Percentiles rank a stretch among this genome's conserved stretches.
Conservation (phyloP, 2,888 invertebrate genomes). For the Osmoderma eremita region DNA sequence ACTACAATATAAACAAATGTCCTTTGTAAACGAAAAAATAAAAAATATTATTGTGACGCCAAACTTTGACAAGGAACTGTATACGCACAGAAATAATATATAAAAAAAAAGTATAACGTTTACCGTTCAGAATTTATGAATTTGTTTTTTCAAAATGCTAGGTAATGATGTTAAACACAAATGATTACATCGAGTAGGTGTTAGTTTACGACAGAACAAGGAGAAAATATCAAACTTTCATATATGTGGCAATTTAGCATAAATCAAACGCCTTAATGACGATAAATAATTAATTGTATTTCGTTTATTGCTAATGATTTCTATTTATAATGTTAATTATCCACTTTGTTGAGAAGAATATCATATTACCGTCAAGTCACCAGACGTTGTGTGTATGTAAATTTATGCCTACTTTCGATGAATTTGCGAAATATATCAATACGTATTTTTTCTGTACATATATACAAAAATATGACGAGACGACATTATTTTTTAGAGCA, state of each 20-base stretch:
- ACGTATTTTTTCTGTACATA: neutral
- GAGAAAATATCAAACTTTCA: constrained; percentile 20
- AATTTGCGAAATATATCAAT: neutral
- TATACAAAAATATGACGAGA: constrained; percentile 9
- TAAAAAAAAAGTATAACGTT: neutral
- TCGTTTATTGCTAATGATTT: no score
- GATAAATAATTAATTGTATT: no score
- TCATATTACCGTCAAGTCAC: neutral
- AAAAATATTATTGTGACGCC: neutral
- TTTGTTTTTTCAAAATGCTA: constrained; percentile 10
- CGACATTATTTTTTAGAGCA: constrained; percentile 38
- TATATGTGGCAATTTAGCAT: neutral
- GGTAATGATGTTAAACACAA: constrained; percentile 11
- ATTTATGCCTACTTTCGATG: neutral
- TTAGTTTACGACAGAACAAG: constrained; percentile 7
- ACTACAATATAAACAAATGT: neutral
- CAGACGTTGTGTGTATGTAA: neutral
- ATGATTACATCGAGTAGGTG: constrained; percentile 23
- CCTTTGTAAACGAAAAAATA: neutral
- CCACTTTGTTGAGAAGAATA: no score
- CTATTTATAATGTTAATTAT: no score
- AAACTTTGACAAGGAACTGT: constrained; percentile 1
- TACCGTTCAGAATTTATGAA: constrained; percentile 13
- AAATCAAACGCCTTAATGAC: neutral
- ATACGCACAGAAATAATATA: constrained; percentile 4